Percentiles rank a stretch among this genome's conserved stretches.
Evolutionary conservation across 2,888 invertebrate genomes (phyloP).

Genomic region (Oxystoma pomonae): DNA sequence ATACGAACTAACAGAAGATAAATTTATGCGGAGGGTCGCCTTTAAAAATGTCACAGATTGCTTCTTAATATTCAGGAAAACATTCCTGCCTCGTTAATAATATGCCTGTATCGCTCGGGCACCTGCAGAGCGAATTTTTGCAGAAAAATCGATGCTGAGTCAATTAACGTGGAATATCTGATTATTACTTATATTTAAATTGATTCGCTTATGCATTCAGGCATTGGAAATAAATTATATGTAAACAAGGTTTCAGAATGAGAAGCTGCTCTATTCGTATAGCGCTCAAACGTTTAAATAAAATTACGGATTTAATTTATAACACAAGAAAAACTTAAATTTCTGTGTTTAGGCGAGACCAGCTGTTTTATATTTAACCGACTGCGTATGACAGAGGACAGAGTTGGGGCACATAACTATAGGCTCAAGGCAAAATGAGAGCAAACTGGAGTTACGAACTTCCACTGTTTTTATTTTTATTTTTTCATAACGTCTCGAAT

Average conservation of each 20-base stretch:
- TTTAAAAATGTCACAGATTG: not conserved
- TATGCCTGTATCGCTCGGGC: not conserved
- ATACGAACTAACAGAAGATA: not conserved
- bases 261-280: no score
- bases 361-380: no score
- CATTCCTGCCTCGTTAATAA: not conserved
- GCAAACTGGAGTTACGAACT: no score
- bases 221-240: not conserved
- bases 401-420: no score
- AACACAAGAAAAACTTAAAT: no score
- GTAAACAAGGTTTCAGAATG: not conserved
- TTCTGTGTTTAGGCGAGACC: no score
- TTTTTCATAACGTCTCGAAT: no score
- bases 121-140: not conserved
- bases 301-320: no score
- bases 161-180: not conserved
- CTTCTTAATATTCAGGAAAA: not conserved
- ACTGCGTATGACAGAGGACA: no score
- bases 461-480: no score
- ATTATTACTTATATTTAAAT: not conserved
- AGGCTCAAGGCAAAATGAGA: no score
- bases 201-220: not conserved
- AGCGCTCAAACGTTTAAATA: no score
- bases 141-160: not conserved
- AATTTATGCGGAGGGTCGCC: not conserved